Percentiles rank a stretch among this genome's conserved stretches.
Evolutionary conservation across 1,140 invertebrate species (phyloP).

Genomic region (Zaprionus taronus): DNA sequence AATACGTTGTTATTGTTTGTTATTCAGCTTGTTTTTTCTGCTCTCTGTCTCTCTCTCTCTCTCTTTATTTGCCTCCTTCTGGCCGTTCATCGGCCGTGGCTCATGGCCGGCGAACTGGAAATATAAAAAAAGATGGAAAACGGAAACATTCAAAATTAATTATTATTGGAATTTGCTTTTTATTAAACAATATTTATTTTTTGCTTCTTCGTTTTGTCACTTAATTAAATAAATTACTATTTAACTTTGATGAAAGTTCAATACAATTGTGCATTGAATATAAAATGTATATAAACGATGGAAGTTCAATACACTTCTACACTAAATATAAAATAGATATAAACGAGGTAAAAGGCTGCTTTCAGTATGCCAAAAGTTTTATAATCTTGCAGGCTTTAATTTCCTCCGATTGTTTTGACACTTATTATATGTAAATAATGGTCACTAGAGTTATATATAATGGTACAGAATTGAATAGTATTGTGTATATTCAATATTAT

Average conservation of each 20-base stretch:
- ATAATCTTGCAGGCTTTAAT: no score
- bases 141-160: conserved; percentile 2
- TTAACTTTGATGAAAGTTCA: background rate
- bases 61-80: conserved; percentile 12
- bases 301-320: background rate
- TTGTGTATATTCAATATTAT: no score
- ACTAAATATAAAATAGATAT: background rate
- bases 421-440: no score
- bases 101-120: conserved; percentile 46
- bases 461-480: no score
- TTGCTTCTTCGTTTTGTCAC: background rate
- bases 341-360: background rate
- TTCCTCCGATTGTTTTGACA: no score
- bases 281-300: background rate
- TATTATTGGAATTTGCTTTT: background rate
- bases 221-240: background rate
- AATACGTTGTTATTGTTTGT: conserved; percentile 20
- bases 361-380: no score
- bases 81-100: conserved; percentile 1
- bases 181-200: background rate
- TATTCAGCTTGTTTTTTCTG: conserved; percentile 22
- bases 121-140: conserved; percentile 14
- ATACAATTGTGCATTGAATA: background rate
- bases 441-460: no score
- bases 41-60: conserved; percentile 6